These are phyloP conservation scores for Forbesichthys papilliferus DNA, from an alignment of 2,113 vertebrate genomes.

Conservation along the genomic window DNA sequence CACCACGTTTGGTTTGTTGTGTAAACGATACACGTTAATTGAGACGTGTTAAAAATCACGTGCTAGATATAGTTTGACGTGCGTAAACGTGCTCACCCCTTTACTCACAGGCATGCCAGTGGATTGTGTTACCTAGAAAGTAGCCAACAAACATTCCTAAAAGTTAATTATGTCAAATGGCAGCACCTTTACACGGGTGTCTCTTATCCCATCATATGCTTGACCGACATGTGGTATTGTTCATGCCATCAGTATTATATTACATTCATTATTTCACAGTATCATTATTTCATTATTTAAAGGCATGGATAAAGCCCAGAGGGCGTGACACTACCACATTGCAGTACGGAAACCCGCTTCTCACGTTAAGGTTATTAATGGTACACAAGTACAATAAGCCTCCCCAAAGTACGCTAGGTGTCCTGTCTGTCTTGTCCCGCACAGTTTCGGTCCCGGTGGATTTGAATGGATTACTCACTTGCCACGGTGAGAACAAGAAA, in stretches of 20 bases:
- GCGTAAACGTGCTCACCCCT: conserved; percentile 31
- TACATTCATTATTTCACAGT: not conserved
- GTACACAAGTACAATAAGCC: not conserved
- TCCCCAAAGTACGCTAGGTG: conserved; percentile 8
- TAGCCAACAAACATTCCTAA: not conserved
- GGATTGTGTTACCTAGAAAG: not conserved
- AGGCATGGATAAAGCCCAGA: not conserved
- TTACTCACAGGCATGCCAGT: conserved; percentile 18
- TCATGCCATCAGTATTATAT: not conserved
- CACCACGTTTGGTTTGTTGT: conserved; percentile 6
- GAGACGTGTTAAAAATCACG: conserved; percentile 54
- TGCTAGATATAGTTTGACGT: conserved; percentile 45
- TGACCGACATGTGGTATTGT: not conserved
- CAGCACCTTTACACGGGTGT: not conserved
- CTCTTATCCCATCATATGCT: not conserved
- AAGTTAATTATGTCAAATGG: not conserved
- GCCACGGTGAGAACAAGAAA: conserved; percentile 66
- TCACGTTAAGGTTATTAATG: not conserved
- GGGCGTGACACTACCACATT: not conserved
- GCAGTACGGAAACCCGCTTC: not conserved
- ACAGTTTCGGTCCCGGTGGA: not conserved
- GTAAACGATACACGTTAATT: conserved; percentile 35
- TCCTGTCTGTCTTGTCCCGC: conserved; percentile 6
- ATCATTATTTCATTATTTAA: not conserved
- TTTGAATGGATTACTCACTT: conserved; percentile 62